A percentile compares a stretch with the other conserved stretches of the same genome.
Evolutionary conservation across 1,140 invertebrate species (phyloP).

Genomic region (Fopius arisanus): DNA sequence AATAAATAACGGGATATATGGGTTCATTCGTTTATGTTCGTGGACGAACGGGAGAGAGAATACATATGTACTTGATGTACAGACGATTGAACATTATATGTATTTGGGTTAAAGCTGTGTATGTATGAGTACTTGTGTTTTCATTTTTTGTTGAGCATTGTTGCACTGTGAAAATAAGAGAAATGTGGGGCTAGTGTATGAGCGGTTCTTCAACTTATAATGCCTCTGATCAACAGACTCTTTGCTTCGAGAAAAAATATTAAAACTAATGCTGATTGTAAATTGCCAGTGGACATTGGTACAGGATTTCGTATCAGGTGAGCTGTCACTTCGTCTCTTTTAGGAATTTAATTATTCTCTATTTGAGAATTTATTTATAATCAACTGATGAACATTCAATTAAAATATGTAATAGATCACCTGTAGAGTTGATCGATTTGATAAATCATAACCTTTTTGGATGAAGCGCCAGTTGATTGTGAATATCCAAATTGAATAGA

Average conservation of each 20-base stretch:
- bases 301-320: slow-evolving; percentile 43
- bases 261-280: slow-evolving; percentile 29
- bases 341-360: neutral
- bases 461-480: neutral
- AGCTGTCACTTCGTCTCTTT: slow-evolving; percentile 32
- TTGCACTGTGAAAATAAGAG: slow-evolving; percentile 12
- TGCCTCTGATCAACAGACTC: slow-evolving; percentile 65
- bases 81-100: no score
- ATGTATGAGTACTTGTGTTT: neutral
- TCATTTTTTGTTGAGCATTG: neutral
- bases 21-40: neutral
- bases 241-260: slow-evolving; percentile 52
- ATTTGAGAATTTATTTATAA: no score
- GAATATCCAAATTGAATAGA: slow-evolving; percentile 28
- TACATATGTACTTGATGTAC: no score
- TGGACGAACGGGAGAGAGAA: no score
- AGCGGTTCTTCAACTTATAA: slow-evolving; percentile 51
- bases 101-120: no score
- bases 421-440: neutral
- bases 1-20: neutral
- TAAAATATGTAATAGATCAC: no score
- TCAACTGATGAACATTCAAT: no score
- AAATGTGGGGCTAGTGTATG: slow-evolving; percentile 35
- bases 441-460: neutral
- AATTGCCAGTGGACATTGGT: slow-evolving; percentile 37